A percentile compares a stretch with the other conserved stretches of the same genome.
phyloP scores from a whole-genome alignment of 2,888 invertebrate species.

The Parnassius smintheus region DNA sequence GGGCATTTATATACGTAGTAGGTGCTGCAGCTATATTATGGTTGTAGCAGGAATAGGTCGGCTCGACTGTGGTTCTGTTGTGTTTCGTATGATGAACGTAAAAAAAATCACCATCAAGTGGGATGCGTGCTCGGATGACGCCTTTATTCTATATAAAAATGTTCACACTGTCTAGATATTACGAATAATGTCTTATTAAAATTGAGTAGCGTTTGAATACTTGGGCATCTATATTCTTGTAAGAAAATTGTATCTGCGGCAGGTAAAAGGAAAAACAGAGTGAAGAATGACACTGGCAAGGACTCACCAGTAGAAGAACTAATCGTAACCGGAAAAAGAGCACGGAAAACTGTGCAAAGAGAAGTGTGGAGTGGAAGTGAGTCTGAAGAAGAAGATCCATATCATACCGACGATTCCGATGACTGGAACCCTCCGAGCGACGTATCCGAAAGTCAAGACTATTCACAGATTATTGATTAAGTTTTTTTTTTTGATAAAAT shows the following conservation, averaged over 20 bases:
- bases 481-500: not conserved
- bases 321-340: constrained; percentile 49
- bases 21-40: too few relatives aligned
- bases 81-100: too few relatives aligned
- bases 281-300: not conserved
- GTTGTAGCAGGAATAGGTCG: too few relatives aligned
- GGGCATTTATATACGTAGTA: too few relatives aligned
- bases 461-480: constrained; percentile 24
- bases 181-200: too few relatives aligned
- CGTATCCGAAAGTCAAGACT: constrained; percentile 45
- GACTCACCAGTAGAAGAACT: constrained; percentile 14
- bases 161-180: too few relatives aligned
- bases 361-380: constrained; percentile 47
- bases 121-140: too few relatives aligned
- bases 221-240: constrained; percentile 5
- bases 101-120: too few relatives aligned
- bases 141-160: too few relatives aligned
- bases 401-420: constrained; percentile 69
- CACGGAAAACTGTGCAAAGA: constrained; percentile 43
- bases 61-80: too few relatives aligned
- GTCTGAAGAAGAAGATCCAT: constrained; percentile 69
- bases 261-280: constrained; percentile 31
- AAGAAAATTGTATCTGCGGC: constrained; percentile 35
- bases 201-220: too few relatives aligned
- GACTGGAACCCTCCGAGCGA: constrained; percentile 69